Evolutionary conservation across 2,888 invertebrate genomes (phyloP).

Genomic region (Campaea margaritaria): DNA sequence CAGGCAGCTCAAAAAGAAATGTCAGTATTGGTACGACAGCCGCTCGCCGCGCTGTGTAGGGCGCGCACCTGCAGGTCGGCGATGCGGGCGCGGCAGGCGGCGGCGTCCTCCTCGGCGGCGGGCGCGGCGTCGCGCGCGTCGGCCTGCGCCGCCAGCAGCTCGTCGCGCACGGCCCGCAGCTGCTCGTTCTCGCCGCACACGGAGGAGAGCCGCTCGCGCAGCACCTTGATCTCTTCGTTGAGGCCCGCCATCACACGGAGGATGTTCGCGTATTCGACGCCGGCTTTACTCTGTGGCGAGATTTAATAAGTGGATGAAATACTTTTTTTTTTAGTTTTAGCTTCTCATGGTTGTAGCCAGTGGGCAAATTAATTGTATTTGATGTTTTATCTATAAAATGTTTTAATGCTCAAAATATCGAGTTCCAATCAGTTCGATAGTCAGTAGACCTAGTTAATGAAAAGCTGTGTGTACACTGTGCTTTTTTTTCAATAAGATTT

Average conservation of each 20-base stretch:
- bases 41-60: background rate
- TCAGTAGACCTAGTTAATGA: too few species aligned
- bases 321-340: too few species aligned
- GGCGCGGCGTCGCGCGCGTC: constrained; percentile 48
- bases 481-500: too few species aligned
- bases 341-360: too few species aligned
- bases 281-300: constrained; percentile 55
- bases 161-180: constrained; percentile 71
- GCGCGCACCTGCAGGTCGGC: constrained; percentile 70
- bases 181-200: constrained; percentile 66
- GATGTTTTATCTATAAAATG: too few species aligned
- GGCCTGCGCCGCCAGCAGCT: constrained; percentile 69
- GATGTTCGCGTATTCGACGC: constrained; percentile 77
- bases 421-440: too few species aligned
- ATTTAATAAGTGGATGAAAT: too few species aligned
- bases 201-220: constrained; percentile 67
- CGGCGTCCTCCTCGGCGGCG: constrained; percentile 60
- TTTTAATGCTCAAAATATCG: too few species aligned
- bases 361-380: too few species aligned
- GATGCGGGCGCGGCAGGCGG: constrained; percentile 59
- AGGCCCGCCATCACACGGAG: constrained; percentile 78
- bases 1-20: too few species aligned
- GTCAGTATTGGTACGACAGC: too few species aligned
- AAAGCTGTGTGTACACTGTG: too few species aligned
- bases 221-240: constrained; percentile 77